Evolutionary conservation across 2,888 invertebrate species (phyloP), one percentile per base, ranked within the genome.

Genomic region (Calliphora vomitoria): DNA sequence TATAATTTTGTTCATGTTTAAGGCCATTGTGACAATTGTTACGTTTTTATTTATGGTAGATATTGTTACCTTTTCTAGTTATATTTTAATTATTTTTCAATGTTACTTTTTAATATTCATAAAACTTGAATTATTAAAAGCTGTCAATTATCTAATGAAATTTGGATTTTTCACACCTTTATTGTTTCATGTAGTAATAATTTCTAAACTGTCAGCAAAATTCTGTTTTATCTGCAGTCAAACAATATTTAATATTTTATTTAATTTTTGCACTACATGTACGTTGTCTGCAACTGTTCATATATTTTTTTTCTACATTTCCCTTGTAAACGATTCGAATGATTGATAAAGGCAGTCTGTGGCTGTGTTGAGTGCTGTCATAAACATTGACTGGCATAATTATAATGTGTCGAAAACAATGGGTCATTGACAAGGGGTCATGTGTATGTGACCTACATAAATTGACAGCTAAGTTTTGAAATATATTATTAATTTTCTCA

Each of bases 331-430:
- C 13, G n/a, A 64, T 13, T 38, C 0, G 13, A 8, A 60, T 83
- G 71, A 83, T 83, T 83, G 83, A 78, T 71, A 83, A 71, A 83
- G 76, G 82, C 75, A 47, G 58, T 20, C 58, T 69, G 69, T n/a
- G 62, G 3, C 38, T 38, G 62, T 35, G n/a, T 38, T 72, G 38
- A 20, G 8, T 47, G 38, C 55, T 80, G 69, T 68, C 64, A 82
- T 31, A 58, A 13, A 38, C 38, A 66, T 11, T 68, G 38, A 74
- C 44, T 75, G 44, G 44, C 31, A 47, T 58, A 58, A 58, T 75
- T 74, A 75, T 58, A 47, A 31, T 35, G 64, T 83, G 83, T 78
- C 83, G 71, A 55, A 76, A 72, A 78, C 83, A 83, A 55, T 10
- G 25, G 78, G 62, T 64, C 64, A 71, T 55, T 78, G 78, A 83